Evolutionary conservation across 2,888 invertebrate genomes (phyloP).

Genomic region (Osmoderma eremita): DNA sequence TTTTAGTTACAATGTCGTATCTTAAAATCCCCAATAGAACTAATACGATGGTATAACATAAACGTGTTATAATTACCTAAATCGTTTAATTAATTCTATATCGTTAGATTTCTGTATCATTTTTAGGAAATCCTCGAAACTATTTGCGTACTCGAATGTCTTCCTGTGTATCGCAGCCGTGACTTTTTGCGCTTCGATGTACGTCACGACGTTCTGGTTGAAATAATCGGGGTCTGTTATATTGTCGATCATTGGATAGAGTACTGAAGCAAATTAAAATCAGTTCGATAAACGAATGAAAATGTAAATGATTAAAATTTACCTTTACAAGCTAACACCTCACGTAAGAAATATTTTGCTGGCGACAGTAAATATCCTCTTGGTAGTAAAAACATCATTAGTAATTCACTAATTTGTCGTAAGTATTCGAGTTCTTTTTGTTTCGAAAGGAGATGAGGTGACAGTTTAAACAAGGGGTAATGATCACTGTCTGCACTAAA

Average conservation of each 20-base stretch:
- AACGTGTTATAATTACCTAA: constrained; percentile 69
- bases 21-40: constrained; percentile 61
- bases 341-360: constrained; percentile 81
- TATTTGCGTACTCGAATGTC: constrained; percentile 88
- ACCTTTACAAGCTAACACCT: constrained; percentile 88
- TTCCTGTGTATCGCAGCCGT: constrained; percentile 81
- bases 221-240: constrained; percentile 92
- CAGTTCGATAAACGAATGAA: not conserved
- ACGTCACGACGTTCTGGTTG: constrained; percentile 85
- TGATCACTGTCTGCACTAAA: constrained; percentile 71
- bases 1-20: constrained; percentile 88
- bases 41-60: not conserved
- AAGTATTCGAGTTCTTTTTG: constrained; percentile 84
- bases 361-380: constrained; percentile 82
- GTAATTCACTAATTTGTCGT: constrained; percentile 82
- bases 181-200: constrained; percentile 83
- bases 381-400: constrained; percentile 84
- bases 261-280: constrained; percentile 67
- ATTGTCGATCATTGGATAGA: constrained; percentile 84
- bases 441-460: constrained; percentile 77
- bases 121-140: constrained; percentile 88
- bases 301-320: constrained; percentile 53
- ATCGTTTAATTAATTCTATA: constrained; percentile 83
- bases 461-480: constrained; percentile 76
- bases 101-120: constrained; percentile 84